These are phyloP conservation scores for Ceratina japonica DNA, from an alignment of 1,140 invertebrate species.

Conservation along the genomic window DNA sequence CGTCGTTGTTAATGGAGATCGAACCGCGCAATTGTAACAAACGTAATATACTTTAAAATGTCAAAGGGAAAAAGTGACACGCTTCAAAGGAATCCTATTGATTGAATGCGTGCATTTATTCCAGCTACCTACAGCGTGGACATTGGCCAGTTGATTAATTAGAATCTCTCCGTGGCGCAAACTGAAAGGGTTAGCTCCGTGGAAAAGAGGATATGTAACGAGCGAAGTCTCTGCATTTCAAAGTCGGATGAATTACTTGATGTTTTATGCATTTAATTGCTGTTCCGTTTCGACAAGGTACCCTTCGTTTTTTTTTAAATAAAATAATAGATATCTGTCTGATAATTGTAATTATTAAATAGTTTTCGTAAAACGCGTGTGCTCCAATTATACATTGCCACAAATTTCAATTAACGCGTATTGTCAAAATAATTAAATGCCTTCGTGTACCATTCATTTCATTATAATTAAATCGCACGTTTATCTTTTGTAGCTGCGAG, in stretches of 20 bases:
- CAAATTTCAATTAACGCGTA: too few relatives aligned
- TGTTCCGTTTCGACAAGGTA: neutral
- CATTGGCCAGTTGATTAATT: conserved; percentile 28
- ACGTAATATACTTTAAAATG: conserved; percentile 11
- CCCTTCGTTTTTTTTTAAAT: too few relatives aligned
- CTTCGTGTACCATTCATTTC: too few relatives aligned
- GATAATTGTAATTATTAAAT: too few relatives aligned
- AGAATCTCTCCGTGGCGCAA: conserved; percentile 17
- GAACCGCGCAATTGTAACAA: neutral
- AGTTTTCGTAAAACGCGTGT: too few relatives aligned
- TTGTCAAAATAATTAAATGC: too few relatives aligned
- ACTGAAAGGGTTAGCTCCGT: conserved; percentile 18
- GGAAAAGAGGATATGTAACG: conserved; percentile 15
- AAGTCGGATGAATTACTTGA: conserved; percentile 5
- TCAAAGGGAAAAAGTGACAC: conserved; percentile 16
- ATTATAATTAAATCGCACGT: too few relatives aligned
- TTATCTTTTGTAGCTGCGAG: too few relatives aligned
- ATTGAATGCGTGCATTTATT: conserved; percentile 28
- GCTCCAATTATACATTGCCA: too few relatives aligned
- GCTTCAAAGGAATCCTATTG: conserved; percentile 14
- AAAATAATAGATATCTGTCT: too few relatives aligned
- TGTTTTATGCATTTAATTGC: neutral
- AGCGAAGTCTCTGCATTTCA: conserved; percentile 3
- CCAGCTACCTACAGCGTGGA: conserved; percentile 7
- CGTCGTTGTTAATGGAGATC: neutral